Evolutionary conservation across 2,113 vertebrate species (phyloP).

Genomic region (Otocyon megalotis): DNA sequence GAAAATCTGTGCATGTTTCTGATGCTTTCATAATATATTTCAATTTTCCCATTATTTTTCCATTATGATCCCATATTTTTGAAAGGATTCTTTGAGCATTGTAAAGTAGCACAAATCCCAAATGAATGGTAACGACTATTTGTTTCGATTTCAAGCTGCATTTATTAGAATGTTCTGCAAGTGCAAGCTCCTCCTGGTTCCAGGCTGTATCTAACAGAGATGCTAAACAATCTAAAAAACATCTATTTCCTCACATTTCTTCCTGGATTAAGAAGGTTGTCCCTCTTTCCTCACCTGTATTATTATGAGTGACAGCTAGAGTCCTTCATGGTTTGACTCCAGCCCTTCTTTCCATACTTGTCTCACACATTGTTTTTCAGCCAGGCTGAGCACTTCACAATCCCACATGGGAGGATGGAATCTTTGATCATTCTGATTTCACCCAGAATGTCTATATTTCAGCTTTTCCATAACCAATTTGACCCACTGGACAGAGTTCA

Average conservation of each 20-base stretch:
- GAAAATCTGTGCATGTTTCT: constrained; percentile 57
- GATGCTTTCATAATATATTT: constrained; percentile 74
- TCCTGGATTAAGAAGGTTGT: neutral
- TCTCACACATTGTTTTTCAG: neutral
- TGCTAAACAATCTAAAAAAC: constrained; percentile 6
- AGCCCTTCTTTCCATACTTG: neutral
- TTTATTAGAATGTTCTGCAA: constrained; percentile 27
- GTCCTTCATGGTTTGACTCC: neutral
- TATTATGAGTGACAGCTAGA: neutral
- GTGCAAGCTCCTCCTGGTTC: constrained; percentile 14
- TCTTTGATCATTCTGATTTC: neutral
- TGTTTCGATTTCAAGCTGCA: constrained; percentile 57
- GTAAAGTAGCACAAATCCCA: constrained; percentile 59
- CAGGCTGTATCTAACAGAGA: neutral
- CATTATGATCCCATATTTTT: constrained; percentile 76
- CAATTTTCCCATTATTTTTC: constrained; percentile 78
- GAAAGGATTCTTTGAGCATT: constrained; percentile 71
- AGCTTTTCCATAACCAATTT: neutral
- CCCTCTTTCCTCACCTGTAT: neutral
- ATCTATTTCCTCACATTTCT: neutral
- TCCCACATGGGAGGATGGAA: neutral
- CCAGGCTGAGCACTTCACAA: neutral
- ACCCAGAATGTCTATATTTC: neutral
- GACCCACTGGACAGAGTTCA: neutral
- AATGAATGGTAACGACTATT: constrained; percentile 57